A percentile compares a stretch with the other conserved stretches of the same genome.
phyloP scores from a whole-genome alignment of 2,888 invertebrate genomes.

The Orgyia antiqua region DNA sequence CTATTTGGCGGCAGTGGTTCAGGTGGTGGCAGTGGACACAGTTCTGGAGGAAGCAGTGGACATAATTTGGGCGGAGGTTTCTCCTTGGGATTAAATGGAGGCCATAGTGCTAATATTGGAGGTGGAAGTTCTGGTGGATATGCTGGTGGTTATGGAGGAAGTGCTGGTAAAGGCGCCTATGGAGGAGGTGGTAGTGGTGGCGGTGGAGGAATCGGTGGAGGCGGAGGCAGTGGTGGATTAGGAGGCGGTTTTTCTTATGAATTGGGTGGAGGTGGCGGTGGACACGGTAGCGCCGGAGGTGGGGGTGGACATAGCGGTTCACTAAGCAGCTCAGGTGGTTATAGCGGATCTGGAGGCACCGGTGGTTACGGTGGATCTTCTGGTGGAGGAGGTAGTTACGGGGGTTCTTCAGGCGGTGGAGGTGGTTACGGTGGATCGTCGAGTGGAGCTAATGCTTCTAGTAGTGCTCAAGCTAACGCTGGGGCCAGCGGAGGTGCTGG shows the following conservation, averaged over 20 bases:
- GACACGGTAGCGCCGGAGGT: not conserved
- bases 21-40: slow-evolving; percentile 14
- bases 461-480: too few species aligned
- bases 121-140: slow-evolving; percentile 7
- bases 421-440: slow-evolving; percentile 17
- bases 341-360: slow-evolving; percentile 12
- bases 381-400: slow-evolving; percentile 11
- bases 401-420: slow-evolving; percentile 16
- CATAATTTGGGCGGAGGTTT: not conserved
- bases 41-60: slow-evolving; percentile 6
- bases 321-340: slow-evolving; percentile 18
- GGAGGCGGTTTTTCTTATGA: slow-evolving; percentile 9
- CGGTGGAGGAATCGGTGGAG: slow-evolving; percentile 9
- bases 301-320: slow-evolving; percentile 13
- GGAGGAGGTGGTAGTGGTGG: slow-evolving; percentile 1
- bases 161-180: not conserved
- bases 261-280: slow-evolving; percentile 7
- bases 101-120: slow-evolving; percentile 8
- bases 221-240: too few species aligned
- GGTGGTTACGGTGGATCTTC: slow-evolving; percentile 17
- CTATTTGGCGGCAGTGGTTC: slow-evolving; percentile 18
- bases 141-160: not conserved
- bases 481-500: too few species aligned
- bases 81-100: not conserved
- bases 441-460: slow-evolving; percentile 17